These are phyloP conservation scores for Nematolebias whitei DNA, from an alignment of 2,113 vertebrate species.

Conservation along the genomic window DNA sequence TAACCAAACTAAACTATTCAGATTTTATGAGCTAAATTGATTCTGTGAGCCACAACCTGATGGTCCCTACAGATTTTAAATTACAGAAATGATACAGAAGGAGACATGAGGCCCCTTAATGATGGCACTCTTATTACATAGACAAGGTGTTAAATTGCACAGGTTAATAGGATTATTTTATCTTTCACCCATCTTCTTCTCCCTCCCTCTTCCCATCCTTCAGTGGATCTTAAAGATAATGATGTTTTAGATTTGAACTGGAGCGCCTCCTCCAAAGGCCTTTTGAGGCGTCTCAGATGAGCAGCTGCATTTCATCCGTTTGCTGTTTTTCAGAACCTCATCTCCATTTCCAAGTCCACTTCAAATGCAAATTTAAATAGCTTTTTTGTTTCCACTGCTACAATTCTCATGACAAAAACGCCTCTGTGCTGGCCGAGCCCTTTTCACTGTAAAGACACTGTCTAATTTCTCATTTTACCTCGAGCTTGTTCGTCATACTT, in stretches of 20 bases:
- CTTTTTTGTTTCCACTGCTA: constrained; percentile 1
- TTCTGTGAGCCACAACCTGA: too few species aligned
- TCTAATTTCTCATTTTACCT: constrained; percentile 30
- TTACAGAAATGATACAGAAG: not conserved
- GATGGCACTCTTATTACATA: constrained; percentile 6
- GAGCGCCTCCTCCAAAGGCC: constrained; percentile 30
- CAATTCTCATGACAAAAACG: constrained; percentile 23
- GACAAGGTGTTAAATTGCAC: constrained; percentile 16
- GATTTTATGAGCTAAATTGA: constrained; percentile 6
- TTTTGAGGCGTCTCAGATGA: constrained; percentile 35
- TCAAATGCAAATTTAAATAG: constrained; percentile 41
- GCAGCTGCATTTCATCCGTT: constrained; percentile 18
- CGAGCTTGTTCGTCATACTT: constrained; percentile 7
- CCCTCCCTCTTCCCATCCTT: not conserved
- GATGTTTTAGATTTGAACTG: constrained; percentile 29
- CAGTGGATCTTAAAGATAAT: constrained; percentile 26
- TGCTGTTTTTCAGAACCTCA: constrained; percentile 18
- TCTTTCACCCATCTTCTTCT: not conserved
- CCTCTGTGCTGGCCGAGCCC: constrained; percentile 21
- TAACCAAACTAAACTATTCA: not conserved
- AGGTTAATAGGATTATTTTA: not conserved
- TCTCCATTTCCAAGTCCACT: constrained; percentile 38
- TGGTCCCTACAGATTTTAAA: not conserved
- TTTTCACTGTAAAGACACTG: constrained; percentile 30
- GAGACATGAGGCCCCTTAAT: not conserved